Conservation (phyloP, 2,797 vertebrate species). For the Remorina albescens region DNA sequence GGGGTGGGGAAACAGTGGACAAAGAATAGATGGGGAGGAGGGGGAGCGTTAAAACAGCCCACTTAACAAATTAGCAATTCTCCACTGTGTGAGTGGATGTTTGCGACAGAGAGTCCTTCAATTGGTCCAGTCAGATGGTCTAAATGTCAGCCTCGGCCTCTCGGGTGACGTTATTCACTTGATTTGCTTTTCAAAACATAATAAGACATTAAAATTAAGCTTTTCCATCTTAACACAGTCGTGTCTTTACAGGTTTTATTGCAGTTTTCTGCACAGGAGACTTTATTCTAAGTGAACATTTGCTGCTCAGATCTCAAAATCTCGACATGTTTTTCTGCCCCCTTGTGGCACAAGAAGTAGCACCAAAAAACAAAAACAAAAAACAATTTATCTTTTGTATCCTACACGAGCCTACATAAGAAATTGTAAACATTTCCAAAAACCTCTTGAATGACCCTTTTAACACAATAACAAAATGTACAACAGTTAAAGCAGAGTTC, state of each 20-base stretch:
- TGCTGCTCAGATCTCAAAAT: conserved; percentile 17
- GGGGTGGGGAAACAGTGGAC: conserved; percentile 44
- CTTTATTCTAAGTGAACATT: conserved; percentile 15
- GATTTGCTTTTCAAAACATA: conserved; percentile 8
- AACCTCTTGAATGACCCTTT: conserved; percentile 15
- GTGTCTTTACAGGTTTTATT: conserved; percentile 10
- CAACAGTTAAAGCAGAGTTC: conserved; percentile 9
- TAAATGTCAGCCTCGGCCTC: conserved; percentile 19
- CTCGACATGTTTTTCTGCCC: conserved; percentile 52
- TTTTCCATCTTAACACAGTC: background rate
- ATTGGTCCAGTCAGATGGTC: conserved; percentile 14
- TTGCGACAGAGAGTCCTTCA: conserved; percentile 36
- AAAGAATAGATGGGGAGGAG: conserved; percentile 64
- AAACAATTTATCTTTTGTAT: conserved; percentile 3
- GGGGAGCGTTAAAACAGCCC: conserved; percentile 62
- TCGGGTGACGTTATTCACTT: background rate
- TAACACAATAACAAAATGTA: conserved; percentile 19
- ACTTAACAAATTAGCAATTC: conserved; percentile 71
- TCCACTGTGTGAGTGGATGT: conserved; percentile 45
- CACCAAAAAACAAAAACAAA: conserved; percentile 9
- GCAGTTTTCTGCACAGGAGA: conserved; percentile 16
- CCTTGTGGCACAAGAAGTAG: conserved; percentile 40
- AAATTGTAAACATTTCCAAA: conserved; percentile 38
- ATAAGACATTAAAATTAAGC: conserved; percentile 10
- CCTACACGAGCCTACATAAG: conserved; percentile 1